These are phyloP conservation scores for Agrochola macilenta DNA, from an alignment of 2,888 invertebrate genomes.

Conservation along the genomic window DNA sequence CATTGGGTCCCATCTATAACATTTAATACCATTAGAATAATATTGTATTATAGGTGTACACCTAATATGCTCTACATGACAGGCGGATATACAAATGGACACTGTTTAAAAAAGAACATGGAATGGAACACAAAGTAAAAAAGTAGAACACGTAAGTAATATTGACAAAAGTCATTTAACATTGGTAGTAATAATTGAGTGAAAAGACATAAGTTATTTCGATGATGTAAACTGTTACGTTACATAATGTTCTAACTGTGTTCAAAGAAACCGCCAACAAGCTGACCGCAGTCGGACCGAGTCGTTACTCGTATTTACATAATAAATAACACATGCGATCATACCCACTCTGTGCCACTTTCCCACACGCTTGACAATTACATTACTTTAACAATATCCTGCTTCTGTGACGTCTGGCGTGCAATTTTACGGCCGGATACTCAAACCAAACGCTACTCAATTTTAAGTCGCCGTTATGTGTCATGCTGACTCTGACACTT, in stretches of 20 bases:
- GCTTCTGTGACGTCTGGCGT: conserved; percentile 2
- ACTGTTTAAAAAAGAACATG: conserved; percentile 5
- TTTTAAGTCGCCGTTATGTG: neutral
- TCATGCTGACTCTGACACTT: neutral
- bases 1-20: neutral
- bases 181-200: conserved; percentile 40
- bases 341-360: conserved; percentile 74
- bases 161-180: conserved; percentile 40
- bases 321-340: conserved; percentile 67
- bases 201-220: conserved; percentile 37
- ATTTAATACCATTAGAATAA: neutral
- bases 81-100: neutral
- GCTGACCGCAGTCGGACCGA: conserved; percentile 51
- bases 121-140: neutral
- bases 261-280: conserved; percentile 63
- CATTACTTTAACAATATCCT: conserved; percentile 34
- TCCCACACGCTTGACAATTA: conserved; percentile 59
- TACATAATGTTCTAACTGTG: conserved; percentile 68
- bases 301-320: conserved; percentile 63
- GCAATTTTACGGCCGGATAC: neutral
- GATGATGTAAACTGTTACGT: conserved; percentile 57
- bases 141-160: conserved; percentile 44
- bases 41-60: neutral
- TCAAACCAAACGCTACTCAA: neutral
- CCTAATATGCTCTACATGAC: neutral